These are phyloP conservation scores for Temnothorax ravouxi DNA, from an alignment of 2,888 invertebrate genomes.

Conservation along the genomic window DNA sequence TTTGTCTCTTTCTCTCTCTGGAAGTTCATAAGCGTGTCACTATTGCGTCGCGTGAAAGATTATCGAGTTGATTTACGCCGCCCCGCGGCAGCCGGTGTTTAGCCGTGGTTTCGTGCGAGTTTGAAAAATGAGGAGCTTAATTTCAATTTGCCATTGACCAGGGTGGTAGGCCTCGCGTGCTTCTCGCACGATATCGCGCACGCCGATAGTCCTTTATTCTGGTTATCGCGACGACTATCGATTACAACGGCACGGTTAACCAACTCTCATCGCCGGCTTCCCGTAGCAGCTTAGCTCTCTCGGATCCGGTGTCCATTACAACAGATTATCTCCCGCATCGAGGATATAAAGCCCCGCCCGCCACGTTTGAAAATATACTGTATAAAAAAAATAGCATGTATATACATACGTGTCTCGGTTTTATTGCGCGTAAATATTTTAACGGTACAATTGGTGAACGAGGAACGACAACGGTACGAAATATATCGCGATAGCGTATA, in stretches of 20 bases:
- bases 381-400: not conserved
- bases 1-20: not conserved
- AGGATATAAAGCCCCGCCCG: not conserved
- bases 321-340: too few relatives aligned
- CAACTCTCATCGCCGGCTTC: conserved; percentile 28
- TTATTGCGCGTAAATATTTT: conserved; percentile 28
- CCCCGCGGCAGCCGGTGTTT: conserved; percentile 19
- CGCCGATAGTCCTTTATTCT: conserved; percentile 63
- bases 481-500: conserved; percentile 44
- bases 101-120: conserved; percentile 57
- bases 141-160: conserved; percentile 73
- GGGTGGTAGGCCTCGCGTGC: conserved; percentile 68
- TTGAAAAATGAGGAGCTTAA: conserved; percentile 72
- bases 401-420: not conserved
- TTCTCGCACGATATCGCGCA: conserved; percentile 64
- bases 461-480: conserved; percentile 34
- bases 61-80: conserved; percentile 48
- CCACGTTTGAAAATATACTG: not conserved
- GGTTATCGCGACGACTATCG: conserved; percentile 67
- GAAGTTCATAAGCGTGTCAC: conserved; percentile 40
- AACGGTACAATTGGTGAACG: conserved; percentile 26
- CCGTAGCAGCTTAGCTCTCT: not conserved
- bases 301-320: not conserved
- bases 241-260: conserved; percentile 41
- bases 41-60: conserved; percentile 48